Conservation (phyloP, 2,888 invertebrate species). For the Lasioglossum zephyrum region DNA sequence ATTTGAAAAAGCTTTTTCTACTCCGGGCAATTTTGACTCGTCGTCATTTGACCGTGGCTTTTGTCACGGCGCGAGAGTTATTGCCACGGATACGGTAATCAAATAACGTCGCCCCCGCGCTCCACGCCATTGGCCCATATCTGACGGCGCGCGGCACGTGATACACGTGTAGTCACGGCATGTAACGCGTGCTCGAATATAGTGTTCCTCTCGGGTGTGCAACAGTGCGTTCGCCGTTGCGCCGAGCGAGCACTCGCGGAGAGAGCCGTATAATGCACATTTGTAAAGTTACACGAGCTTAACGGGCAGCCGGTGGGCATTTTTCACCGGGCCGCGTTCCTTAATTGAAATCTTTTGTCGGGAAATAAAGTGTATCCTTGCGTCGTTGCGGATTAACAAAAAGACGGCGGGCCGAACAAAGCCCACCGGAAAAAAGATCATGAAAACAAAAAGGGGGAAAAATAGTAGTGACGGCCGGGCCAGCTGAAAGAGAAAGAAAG, state of each 20-base stretch:
- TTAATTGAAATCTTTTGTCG: constrained; percentile 72
- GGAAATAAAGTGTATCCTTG: constrained; percentile 64
- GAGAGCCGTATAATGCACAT: constrained; percentile 66
- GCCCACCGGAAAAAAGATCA: not conserved
- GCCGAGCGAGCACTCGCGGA: constrained; percentile 48
- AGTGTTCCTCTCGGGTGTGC: constrained; percentile 63
- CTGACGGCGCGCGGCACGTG: constrained; percentile 64
- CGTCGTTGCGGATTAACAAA: constrained; percentile 45
- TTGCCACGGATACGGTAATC: constrained; percentile 64
- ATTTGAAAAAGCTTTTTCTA: not conserved
- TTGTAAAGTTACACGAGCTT: constrained; percentile 66
- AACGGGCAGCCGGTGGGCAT: constrained; percentile 48
- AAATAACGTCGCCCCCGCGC: constrained; percentile 64
- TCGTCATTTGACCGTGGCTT: constrained; percentile 22
- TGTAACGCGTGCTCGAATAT: constrained; percentile 74
- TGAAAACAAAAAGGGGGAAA: constrained; percentile 13
- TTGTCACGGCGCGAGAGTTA: constrained; percentile 40
- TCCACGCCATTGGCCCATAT: constrained; percentile 72
- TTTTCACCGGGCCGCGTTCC: constrained; percentile 62
- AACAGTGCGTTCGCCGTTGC: constrained; percentile 64
- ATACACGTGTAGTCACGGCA: constrained; percentile 73
- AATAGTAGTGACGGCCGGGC: not conserved
- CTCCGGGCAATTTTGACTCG: constrained; percentile 6
- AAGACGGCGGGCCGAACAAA: not conserved
- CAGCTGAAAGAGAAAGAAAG: not conserved